A percentile compares a stretch with the other conserved stretches of the same genome.
Conservation (phyloP, 2,797 vertebrate genomes). For the Diplodus sargus region DNA sequence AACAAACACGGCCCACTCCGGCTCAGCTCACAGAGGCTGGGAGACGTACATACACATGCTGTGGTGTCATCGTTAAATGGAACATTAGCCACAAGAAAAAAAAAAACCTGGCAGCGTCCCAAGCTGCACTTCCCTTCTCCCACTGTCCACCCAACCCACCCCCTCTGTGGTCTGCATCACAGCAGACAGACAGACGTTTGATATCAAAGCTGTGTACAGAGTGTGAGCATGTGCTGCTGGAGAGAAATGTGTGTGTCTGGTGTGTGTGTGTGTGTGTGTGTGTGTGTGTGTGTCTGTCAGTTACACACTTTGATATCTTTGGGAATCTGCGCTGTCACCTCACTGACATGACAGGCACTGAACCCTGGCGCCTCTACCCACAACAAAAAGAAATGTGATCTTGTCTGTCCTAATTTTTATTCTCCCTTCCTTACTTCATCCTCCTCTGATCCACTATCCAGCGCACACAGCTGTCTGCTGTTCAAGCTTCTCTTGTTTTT, state of each 20-base stretch:
- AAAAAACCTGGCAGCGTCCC: constrained; percentile 57
- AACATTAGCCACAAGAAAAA: constrained; percentile 57
- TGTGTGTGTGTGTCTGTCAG: constrained; percentile 18
- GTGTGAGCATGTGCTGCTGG: constrained; percentile 15
- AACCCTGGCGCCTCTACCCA: constrained; percentile 39
- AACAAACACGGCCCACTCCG: constrained; percentile 58
- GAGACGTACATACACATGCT: constrained; percentile 52
- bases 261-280: constrained; percentile 25
- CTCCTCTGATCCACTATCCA: constrained; percentile 55
- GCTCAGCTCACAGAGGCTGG: constrained; percentile 7
- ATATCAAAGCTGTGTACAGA: constrained; percentile 45
- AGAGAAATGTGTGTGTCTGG: not conserved
- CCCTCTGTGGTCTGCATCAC: constrained; percentile 52
- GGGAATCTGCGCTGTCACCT: constrained; percentile 56
- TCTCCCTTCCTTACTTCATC: constrained; percentile 39
- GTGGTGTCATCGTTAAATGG: constrained; percentile 62
- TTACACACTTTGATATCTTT: constrained; percentile 43
- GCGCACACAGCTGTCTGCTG: constrained; percentile 71
- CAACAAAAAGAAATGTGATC: constrained; percentile 57
- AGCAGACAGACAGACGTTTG: constrained; percentile 54
- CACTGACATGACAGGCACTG: constrained; percentile 51
- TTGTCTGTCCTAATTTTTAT: constrained; percentile 46
- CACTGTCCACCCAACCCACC: constrained; percentile 35
- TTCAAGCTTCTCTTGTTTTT: constrained; percentile 70
- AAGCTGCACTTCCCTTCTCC: constrained; percentile 42